Evolutionary conservation across 2,113 vertebrate species (phyloP).

Genomic region (Neodontobutis hainanensis): DNA sequence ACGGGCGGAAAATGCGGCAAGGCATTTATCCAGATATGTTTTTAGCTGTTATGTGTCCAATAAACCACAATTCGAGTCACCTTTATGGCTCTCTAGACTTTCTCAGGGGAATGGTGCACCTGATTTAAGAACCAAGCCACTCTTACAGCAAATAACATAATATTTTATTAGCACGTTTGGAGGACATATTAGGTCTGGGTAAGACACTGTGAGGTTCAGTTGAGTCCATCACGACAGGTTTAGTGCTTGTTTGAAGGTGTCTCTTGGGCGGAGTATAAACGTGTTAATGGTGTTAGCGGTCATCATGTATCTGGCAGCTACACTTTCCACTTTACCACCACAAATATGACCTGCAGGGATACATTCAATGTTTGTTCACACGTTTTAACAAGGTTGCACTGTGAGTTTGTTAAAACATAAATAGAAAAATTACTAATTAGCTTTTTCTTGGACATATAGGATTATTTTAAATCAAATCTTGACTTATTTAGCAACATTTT

Average conservation of each 20-base stretch:
- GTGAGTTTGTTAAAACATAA: neutral
- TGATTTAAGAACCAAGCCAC: conserved; percentile 25
- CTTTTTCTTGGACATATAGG: no score
- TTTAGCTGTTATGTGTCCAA: conserved; percentile 34
- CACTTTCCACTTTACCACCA: conserved; percentile 59
- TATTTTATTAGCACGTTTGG: conserved; percentile 11
- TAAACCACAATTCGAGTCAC: conserved; percentile 51
- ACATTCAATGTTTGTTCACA: conserved; percentile 47
- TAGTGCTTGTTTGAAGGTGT: conserved; percentile 31
- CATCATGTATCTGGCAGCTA: conserved; percentile 60
- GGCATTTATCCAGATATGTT: conserved; percentile 46
- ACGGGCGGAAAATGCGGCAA: conserved; percentile 34
- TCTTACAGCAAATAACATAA: conserved; percentile 3
- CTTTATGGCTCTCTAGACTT: conserved; percentile 52
- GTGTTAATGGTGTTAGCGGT: conserved; percentile 58
- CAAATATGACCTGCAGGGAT: conserved; percentile 49
- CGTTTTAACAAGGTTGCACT: conserved; percentile 26
- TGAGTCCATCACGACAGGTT: conserved; percentile 30
- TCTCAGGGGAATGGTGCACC: conserved; percentile 40
- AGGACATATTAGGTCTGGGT: conserved; percentile 21
- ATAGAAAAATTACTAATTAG: neutral
- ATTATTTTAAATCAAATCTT: no score
- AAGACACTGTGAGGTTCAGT: conserved; percentile 24
- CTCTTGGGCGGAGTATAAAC: conserved; percentile 40
- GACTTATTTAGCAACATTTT: no score